phyloP scores from a whole-genome alignment of 1,140 invertebrate species.

The Bombus difficillimus region DNA sequence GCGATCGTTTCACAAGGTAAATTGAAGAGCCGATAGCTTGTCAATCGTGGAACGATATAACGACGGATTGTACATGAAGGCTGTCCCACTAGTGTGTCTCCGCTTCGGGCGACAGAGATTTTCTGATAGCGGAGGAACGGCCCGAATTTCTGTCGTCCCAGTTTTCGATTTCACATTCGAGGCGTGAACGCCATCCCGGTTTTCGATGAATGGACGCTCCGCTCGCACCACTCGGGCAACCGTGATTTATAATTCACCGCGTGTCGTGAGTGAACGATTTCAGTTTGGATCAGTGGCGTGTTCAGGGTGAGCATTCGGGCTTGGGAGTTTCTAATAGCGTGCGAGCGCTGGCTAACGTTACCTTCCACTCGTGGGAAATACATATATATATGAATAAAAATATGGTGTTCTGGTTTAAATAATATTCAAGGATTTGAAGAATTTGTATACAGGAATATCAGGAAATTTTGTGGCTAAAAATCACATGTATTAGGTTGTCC shows the following conservation, averaged over 20 bases:
- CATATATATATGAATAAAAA: too few species aligned
- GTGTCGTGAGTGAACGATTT: not conserved
- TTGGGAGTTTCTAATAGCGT: not conserved
- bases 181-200: not conserved
- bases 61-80: not conserved
- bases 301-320: not conserved
- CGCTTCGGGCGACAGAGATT: not conserved
- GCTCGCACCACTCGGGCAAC: not conserved
- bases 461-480: too few species aligned
- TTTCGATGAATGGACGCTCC: not conserved
- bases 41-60: conserved; percentile 27
- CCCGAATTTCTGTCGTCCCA: not conserved
- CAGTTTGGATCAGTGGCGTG: not conserved
- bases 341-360: not conserved
- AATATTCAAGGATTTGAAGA: not conserved
- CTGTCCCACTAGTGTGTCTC: conserved; percentile 3
- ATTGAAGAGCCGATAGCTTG: conserved; percentile 29
- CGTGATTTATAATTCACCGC: not conserved
- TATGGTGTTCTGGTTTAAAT: not conserved
- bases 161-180: not conserved
- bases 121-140: not conserved
- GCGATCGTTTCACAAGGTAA: not conserved
- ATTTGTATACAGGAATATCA: not conserved
- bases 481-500: too few species aligned
- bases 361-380: not conserved